A percentile compares a stretch with the other conserved stretches of the same genome.
Evolutionary conservation across 2,797 vertebrate species (phyloP).

Genomic region (Rhinichthys osculus): DNA sequence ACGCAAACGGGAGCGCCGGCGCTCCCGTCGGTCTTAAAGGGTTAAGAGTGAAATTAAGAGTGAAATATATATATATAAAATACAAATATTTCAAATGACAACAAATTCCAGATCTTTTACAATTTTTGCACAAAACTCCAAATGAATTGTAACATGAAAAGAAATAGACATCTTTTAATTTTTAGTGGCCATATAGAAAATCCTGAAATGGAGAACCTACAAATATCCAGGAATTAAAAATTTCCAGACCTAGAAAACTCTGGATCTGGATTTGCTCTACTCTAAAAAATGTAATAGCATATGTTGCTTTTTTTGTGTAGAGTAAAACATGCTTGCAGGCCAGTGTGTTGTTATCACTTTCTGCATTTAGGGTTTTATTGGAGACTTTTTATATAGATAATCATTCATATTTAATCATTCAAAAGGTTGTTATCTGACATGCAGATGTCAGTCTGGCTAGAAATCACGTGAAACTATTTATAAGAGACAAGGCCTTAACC

Average conservation of each 20-base stretch:
- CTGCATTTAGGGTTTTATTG: neutral
- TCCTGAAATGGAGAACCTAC: neutral
- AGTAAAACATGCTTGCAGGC: neutral
- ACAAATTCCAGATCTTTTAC: neutral
- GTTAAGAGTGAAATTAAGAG: no score
- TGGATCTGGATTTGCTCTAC: neutral
- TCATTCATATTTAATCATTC: neutral
- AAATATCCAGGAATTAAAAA: no score
- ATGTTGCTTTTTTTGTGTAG: neutral
- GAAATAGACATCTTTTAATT: neutral
- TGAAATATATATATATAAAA: no score
- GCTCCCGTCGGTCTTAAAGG: no score
- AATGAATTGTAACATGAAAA: neutral
- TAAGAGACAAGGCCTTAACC: no score
- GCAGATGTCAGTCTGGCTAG: neutral
- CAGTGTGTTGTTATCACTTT: neutral
- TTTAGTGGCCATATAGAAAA: neutral
- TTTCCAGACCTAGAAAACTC: neutral
- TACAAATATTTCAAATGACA: neutral
- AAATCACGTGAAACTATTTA: neutral
- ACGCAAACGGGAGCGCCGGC: no score
- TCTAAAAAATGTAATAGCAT: neutral
- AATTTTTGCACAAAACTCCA: neutral
- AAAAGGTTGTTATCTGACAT: neutral
- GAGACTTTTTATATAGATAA: neutral